phyloP scores from a whole-genome alignment of 2,888 invertebrate genomes.

The Galerucella pusilla region DNA sequence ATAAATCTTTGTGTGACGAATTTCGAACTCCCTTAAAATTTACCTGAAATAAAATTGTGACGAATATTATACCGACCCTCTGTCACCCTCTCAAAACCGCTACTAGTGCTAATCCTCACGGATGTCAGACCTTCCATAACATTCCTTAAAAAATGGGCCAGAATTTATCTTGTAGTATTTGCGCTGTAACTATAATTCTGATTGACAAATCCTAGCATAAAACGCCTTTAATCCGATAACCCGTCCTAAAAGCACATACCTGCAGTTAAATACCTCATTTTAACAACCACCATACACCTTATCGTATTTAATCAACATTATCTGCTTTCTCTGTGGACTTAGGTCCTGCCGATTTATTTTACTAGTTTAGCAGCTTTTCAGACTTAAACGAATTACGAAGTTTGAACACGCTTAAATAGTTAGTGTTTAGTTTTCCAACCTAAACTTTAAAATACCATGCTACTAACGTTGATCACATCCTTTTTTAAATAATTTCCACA shows the following conservation, averaged over 20 bases:
- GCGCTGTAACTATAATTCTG: neutral
- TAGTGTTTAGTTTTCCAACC: neutral
- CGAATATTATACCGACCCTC: too few relatives aligned
- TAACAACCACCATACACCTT: neutral
- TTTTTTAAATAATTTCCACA: neutral
- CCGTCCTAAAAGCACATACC: neutral
- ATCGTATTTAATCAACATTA: constrained; percentile 3
- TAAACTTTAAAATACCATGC: neutral
- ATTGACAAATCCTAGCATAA: neutral
- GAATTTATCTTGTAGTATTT: too few relatives aligned
- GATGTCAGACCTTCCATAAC: too few relatives aligned
- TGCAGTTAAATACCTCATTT: neutral
- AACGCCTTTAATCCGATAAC: neutral
- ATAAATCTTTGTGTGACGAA: too few relatives aligned
- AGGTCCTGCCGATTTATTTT: constrained; percentile 8
- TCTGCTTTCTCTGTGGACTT: constrained; percentile 5
- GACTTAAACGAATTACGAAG: neutral
- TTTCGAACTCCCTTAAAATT: too few relatives aligned
- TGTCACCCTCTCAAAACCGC: too few relatives aligned
- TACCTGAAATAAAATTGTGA: too few relatives aligned
- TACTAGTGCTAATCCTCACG: too few relatives aligned
- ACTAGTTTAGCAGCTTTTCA: neutral
- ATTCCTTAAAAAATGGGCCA: too few relatives aligned
- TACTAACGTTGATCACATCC: neutral
- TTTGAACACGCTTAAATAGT: neutral